These are phyloP conservation scores for Coremacera marginata DNA, from an alignment of 2,888 invertebrate genomes.

Conservation along the genomic window DNA sequence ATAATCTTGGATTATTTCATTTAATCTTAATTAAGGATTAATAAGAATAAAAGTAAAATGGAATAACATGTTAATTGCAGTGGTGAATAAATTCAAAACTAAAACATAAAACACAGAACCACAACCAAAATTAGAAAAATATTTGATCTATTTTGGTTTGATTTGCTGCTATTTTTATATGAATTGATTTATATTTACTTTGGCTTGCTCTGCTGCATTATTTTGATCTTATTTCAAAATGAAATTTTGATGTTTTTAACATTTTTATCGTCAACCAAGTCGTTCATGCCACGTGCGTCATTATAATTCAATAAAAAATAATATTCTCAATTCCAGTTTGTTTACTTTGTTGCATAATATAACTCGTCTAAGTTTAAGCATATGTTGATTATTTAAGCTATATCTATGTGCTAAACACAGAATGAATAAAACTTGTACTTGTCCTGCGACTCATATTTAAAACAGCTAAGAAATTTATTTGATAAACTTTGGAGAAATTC, in stretches of 20 bases:
- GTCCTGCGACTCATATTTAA: too few relatives aligned
- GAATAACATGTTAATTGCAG: not conserved
- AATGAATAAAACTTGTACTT: too few relatives aligned
- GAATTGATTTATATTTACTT: constrained; percentile 2
- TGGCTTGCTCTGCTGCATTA: not conserved
- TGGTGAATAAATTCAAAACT: not conserved
- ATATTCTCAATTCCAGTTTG: too few relatives aligned
- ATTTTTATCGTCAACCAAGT: too few relatives aligned
- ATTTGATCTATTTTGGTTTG: constrained; percentile 16
- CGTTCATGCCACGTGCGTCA: too few relatives aligned
- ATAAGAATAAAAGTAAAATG: not conserved
- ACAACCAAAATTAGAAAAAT: not conserved
- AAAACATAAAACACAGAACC: not conserved
- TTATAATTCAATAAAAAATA: too few relatives aligned
- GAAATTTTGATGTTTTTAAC: too few relatives aligned
- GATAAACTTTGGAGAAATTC: too few relatives aligned
- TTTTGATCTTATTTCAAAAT: not conserved
- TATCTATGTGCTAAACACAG: not conserved
- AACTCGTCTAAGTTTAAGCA: too few relatives aligned
- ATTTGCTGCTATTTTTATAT: not conserved
- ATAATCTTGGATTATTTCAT: too few relatives aligned
- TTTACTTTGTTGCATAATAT: too few relatives aligned
- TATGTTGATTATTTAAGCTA: not conserved
- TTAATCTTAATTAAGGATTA: not conserved
- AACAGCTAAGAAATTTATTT: too few relatives aligned